Evolutionary conservation across 2,888 invertebrate species (phyloP).

Genomic region (Drosophila maculinotata): DNA sequence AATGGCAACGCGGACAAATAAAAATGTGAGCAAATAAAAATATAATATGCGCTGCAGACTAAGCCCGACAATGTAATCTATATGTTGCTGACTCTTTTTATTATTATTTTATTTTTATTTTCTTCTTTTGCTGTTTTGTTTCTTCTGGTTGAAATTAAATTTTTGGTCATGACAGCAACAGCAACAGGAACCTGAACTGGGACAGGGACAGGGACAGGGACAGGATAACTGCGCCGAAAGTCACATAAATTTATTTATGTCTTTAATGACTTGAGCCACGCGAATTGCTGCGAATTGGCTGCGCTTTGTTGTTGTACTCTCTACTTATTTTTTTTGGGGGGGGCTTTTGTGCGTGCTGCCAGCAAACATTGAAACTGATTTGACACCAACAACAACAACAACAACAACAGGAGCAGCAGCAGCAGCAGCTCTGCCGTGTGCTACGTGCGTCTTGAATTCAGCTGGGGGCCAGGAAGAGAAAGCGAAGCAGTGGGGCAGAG

Average conservation of each 20-base stretch:
- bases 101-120: constrained; percentile 12
- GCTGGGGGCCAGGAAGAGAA: constrained; percentile 15
- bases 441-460: constrained; percentile 70
- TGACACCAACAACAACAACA: constrained; percentile 64
- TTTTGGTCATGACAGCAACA: constrained; percentile 35
- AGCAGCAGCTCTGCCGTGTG: constrained; percentile 55
- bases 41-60: constrained; percentile 36
- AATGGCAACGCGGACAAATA: constrained; percentile 56
- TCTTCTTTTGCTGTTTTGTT: constrained; percentile 5
- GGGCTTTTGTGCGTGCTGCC: constrained; percentile 55
- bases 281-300: constrained; percentile 72
- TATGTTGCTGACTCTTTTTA: constrained; percentile 30
- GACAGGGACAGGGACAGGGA: constrained; percentile 5
- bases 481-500: constrained; percentile 15
- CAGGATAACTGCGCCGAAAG: constrained; percentile 62
- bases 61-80: constrained; percentile 59
- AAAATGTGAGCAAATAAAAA: constrained; percentile 35
- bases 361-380: constrained; percentile 77
- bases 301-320: constrained; percentile 26
- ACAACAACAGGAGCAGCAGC: constrained; percentile 20
- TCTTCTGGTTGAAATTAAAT: constrained; percentile 57
- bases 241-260: constrained; percentile 83
- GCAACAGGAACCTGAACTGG: constrained; percentile 1
- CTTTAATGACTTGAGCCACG: constrained; percentile 81
- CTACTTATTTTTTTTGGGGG: constrained; percentile 21